Evolutionary conservation across 2,113 vertebrate species (phyloP), one percentile per base, ranked within the genome.

Genomic region (Heterochromis multidens): DNA sequence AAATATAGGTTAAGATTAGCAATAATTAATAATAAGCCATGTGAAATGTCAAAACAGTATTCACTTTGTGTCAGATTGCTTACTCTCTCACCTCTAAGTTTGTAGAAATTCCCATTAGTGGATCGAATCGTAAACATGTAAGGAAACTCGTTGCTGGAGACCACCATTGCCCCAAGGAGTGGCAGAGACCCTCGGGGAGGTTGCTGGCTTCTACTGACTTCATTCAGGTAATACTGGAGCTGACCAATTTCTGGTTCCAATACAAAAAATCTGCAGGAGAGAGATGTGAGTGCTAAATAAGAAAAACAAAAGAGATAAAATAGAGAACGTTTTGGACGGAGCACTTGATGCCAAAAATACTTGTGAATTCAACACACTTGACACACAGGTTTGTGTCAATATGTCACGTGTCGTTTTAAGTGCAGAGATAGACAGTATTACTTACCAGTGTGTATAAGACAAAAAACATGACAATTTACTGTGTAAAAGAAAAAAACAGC

Each of bases 181-280:
- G 97, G 96, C 90, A 99, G 93, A 54, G 94, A 92, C 77, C 98
- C 97, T 83, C 97, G 93, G 2, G 97, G 97, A 88, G 82, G 76
- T 10, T 97, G 97, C 95, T 97, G 97, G 79, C 90, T 95, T 92
- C 96, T 97, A 90, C 95, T 96, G 72, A 96, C 96, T 57, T 98
- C 97, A 6, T 97, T 98, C 89, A 98, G 96, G 16, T 97, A 98
- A 93, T 99, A 99, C 78, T 98, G 97, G 83, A 99, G 96, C 90
- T 97, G 93, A 17, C 97, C 96, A 2, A 95, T 94, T 83, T 98
- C 97, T 14, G 97, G 97, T 65, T 99, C 97, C 96, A 99, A 93
- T 58, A 98, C 96, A 70, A 98, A 98, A 80, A 94, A 96, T 85
- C 95, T 96, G 83, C 80, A 90, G 65, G 7, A 83, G 61, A 81